phyloP scores from a whole-genome alignment of 2,113 vertebrate species.

The Ginglymostoma cirratum region DNA sequence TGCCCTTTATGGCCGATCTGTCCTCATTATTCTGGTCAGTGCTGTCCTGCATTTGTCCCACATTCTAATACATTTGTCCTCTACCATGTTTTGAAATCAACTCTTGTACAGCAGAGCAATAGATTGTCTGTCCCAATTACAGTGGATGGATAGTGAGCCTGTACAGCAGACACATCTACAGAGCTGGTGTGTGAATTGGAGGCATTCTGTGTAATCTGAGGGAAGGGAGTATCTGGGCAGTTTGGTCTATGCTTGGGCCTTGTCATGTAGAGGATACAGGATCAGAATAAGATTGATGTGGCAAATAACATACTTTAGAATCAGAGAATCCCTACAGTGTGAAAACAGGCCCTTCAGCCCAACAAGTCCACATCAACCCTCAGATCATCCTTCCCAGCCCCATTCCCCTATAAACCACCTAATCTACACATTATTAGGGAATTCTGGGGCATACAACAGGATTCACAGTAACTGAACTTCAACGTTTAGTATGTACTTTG shows the following conservation, averaged over 20 bases:
- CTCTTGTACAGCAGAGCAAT: not conserved
- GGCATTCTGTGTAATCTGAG: not conserved
- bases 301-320: not conserved
- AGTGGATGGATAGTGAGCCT: not conserved
- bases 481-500: not conserved
- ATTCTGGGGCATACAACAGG: not conserved
- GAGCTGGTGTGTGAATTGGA: not conserved
- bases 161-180: not conserved
- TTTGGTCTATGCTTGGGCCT: not conserved
- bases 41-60: not conserved
- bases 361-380: no score
- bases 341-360: no score
- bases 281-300: not conserved
- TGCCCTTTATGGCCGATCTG: no score
- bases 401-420: no score
- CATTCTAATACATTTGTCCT: not conserved
- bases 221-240: not conserved
- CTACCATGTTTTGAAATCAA: not conserved
- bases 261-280: not conserved
- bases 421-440: not conserved
- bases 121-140: not conserved
- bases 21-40: not conserved
- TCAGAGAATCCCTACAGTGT: no score
- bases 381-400: no score
- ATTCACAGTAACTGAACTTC: not conserved